phyloP scores from a whole-genome alignment of 2,888 invertebrate genomes.

The Hedychridium roseum region DNA sequence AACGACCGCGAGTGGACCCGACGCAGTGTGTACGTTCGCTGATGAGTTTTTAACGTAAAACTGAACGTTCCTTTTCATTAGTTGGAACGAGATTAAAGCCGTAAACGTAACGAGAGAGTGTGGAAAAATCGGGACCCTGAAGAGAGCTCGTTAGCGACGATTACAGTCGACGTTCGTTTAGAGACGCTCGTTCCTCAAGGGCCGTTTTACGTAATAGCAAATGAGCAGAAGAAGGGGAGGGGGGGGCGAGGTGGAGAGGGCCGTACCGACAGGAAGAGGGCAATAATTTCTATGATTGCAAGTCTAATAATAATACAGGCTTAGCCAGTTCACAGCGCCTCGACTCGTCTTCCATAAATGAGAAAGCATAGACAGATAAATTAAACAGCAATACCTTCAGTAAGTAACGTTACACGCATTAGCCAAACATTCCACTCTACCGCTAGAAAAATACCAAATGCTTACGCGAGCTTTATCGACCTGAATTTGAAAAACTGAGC shows the following conservation, averaged over 20 bases:
- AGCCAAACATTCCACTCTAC: not conserved
- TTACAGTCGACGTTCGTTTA: constrained; percentile 30
- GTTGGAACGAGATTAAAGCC: too few species aligned
- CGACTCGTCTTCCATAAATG: not conserved
- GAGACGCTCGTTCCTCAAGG: constrained; percentile 17
- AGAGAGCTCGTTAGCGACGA: constrained; percentile 40
- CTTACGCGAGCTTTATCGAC: not conserved
- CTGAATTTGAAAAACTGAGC: not conserved
- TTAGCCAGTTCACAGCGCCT: not conserved
- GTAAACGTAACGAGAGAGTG: too few species aligned
- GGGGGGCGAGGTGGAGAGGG: constrained; percentile 14
- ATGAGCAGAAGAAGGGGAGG: constrained; percentile 18
- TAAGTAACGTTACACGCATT: not conserved
- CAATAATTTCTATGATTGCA: constrained; percentile 55
- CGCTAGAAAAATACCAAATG: not conserved
- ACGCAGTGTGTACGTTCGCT: too few species aligned
- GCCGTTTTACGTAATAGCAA: constrained; percentile 19
- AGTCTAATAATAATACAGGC: constrained; percentile 47
- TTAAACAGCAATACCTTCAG: not conserved
- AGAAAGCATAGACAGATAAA: not conserved
- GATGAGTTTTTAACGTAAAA: too few species aligned
- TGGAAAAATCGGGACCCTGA: too few species aligned
- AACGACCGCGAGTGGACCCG: too few species aligned
- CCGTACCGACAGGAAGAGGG: constrained; percentile 18
- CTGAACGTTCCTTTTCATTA: too few species aligned